A percentile compares a stretch with the other conserved stretches of the same genome.
Conservation (phyloP, 2,797 vertebrate genomes). For the Macroramphosus scolopax region DNA sequence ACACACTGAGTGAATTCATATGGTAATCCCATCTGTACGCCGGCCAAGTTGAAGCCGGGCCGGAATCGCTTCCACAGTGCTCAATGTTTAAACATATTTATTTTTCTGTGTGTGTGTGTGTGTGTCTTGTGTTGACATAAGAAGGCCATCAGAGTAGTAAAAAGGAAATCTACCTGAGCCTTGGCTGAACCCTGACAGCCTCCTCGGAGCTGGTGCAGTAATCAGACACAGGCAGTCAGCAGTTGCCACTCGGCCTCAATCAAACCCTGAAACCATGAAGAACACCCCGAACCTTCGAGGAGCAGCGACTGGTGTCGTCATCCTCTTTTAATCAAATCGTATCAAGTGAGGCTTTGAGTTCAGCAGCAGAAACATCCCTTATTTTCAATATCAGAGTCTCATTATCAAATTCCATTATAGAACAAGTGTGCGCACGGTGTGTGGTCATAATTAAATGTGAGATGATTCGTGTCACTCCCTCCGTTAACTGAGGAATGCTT, state of each 20-base stretch:
- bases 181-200: conserved; percentile 45
- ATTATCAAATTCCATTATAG: too few species aligned
- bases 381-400: too few species aligned
- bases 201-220: conserved; percentile 21
- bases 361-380: too few species aligned
- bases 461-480: too few species aligned
- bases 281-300: not conserved
- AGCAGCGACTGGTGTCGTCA: not conserved
- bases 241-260: conserved; percentile 5
- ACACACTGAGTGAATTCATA: conserved; percentile 55
- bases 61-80: conserved; percentile 52
- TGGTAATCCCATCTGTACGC: conserved; percentile 64
- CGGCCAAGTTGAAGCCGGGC: conserved; percentile 60
- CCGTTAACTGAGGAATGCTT: too few species aligned
- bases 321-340: not conserved
- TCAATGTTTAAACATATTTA: conserved; percentile 62
- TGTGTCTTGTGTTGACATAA: conserved; percentile 37
- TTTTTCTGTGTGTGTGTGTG: conserved; percentile 48
- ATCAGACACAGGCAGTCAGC: conserved; percentile 14
- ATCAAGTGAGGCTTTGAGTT: too few species aligned
- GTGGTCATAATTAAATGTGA: too few species aligned
- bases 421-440: too few species aligned
- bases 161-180: conserved; percentile 47
- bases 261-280: conserved; percentile 6
- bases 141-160: conserved; percentile 55